Evolutionary conservation across 2,797 vertebrate genomes (phyloP).

Genomic region (Phrynocephalus vlangalii): DNA sequence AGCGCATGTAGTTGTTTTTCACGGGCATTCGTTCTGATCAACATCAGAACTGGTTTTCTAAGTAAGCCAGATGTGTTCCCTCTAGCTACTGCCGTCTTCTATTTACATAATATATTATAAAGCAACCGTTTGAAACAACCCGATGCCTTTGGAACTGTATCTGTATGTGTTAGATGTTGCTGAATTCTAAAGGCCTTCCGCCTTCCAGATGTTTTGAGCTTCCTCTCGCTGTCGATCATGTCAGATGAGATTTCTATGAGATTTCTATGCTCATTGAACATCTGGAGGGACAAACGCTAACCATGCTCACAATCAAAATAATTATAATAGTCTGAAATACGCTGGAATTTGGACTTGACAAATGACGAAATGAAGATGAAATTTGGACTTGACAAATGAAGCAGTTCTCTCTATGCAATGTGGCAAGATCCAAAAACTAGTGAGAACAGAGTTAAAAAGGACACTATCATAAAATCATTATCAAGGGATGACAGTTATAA

Average conservation of each 20-base stretch:
- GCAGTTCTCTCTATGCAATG: too few species aligned
- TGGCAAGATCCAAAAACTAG: too few species aligned
- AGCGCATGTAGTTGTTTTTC: neutral
- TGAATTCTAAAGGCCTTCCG: neutral
- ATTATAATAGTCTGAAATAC: too few species aligned
- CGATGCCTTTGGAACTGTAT: neutral
- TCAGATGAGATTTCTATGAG: neutral
- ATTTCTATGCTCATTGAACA: neutral
- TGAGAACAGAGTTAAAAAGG: too few species aligned
- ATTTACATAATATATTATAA: slow-evolving; percentile 8
- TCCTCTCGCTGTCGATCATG: neutral
- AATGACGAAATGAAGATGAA: too few species aligned
- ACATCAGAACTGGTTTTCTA: slow-evolving; percentile 3
- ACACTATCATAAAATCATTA: too few species aligned
- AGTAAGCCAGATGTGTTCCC: slow-evolving; percentile 6
- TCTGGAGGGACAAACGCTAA: neutral
- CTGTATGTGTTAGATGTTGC: neutral
- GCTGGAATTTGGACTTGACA: too few species aligned
- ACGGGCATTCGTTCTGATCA: slow-evolving; percentile 4
- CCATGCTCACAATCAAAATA: too few species aligned
- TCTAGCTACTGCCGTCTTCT: neutral
- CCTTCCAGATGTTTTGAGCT: neutral
- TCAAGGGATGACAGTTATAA: too few species aligned
- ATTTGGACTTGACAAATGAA: too few species aligned
- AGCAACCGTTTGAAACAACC: neutral